A percentile compares a stretch with the other conserved stretches of the same genome.
These are phyloP conservation scores for Listronotus bonariensis DNA, from an alignment of 1,140 invertebrate genomes.

Conservation along the genomic window DNA sequence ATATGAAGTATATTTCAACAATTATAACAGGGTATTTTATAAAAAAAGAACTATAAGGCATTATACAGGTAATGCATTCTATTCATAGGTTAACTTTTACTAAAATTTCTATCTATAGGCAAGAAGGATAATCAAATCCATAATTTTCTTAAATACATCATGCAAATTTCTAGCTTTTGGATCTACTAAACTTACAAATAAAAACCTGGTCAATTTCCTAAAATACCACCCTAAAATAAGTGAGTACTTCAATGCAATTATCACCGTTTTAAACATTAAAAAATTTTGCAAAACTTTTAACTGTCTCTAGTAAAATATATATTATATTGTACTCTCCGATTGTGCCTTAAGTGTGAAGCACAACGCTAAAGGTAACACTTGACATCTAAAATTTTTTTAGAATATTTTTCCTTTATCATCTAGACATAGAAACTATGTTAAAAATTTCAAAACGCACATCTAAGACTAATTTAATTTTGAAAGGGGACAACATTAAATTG, in stretches of 20 bases:
- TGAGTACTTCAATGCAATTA: constrained; percentile 16
- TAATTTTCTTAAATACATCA: too few species aligned
- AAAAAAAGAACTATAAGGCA: too few species aligned
- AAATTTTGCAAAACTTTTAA: constrained; percentile 2
- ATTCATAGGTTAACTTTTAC: too few species aligned
- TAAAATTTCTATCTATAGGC: too few species aligned
- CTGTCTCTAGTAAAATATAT: constrained; percentile 10
- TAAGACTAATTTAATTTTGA: not conserved
- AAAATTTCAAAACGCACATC: constrained; percentile 9
- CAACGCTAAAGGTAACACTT: constrained; percentile 7
- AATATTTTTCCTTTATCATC: constrained; percentile 16
- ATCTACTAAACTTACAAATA: not conserved
- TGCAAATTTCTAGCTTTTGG: too few species aligned
- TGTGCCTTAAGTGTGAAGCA: constrained; percentile 21
- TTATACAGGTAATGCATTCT: too few species aligned
- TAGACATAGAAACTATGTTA: constrained; percentile 26
- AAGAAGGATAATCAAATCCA: too few species aligned
- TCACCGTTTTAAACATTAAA: constrained; percentile 6
- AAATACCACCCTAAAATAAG: constrained; percentile 13
- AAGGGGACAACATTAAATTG: not conserved
- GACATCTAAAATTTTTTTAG: constrained; percentile 26
- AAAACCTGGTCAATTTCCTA: constrained; percentile 10
- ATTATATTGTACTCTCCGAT: constrained; percentile 16
- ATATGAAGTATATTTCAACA: too few species aligned
- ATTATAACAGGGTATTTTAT: too few species aligned